phyloP scores from a whole-genome alignment of 2,888 invertebrate species.

The Xestia ashworthii region DNA sequence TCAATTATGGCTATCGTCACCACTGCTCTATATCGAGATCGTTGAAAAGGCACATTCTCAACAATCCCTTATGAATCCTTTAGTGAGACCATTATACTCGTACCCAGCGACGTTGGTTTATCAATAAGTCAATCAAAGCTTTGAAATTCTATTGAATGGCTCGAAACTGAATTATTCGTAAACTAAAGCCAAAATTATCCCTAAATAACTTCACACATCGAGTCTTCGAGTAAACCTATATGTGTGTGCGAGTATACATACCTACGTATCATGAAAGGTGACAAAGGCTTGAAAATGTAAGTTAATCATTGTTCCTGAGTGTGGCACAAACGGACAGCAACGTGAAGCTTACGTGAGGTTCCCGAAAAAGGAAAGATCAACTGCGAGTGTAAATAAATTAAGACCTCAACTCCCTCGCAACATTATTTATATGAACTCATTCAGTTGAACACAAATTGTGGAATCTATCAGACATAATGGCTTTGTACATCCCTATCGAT shows the following conservation, averaged over 20 bases:
- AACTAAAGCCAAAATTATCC: not conserved
- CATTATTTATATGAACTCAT: slow-evolving; percentile 46
- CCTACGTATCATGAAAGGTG: not conserved
- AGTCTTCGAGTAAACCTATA: not conserved
- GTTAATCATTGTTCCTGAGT: slow-evolving; percentile 40
- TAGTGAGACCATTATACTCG: slow-evolving; percentile 17
- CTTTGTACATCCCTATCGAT: slow-evolving; percentile 37
- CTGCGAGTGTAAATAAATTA: slow-evolving; percentile 57
- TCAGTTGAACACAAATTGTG: slow-evolving; percentile 43
- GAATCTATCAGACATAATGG: slow-evolving; percentile 46
- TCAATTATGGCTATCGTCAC: slow-evolving; percentile 22
- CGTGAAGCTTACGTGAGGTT: slow-evolving; percentile 28
- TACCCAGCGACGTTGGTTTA: slow-evolving; percentile 14
- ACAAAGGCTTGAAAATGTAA: slow-evolving; percentile 16
- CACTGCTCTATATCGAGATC: slow-evolving; percentile 4
- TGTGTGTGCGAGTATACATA: not conserved
- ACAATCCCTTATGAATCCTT: slow-evolving; percentile 19
- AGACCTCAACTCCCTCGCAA: slow-evolving; percentile 25
- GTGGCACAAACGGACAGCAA: slow-evolving; percentile 28
- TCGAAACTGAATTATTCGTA: not conserved
- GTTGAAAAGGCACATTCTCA: slow-evolving; percentile 17
- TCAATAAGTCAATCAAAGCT: slow-evolving; percentile 16
- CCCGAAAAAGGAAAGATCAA: slow-evolving; percentile 49
- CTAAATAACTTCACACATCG: not conserved
- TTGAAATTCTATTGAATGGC: slow-evolving; percentile 7